Conservation (phyloP, 1,140 invertebrate genomes). For the Sitophilus oryzae region DNA sequence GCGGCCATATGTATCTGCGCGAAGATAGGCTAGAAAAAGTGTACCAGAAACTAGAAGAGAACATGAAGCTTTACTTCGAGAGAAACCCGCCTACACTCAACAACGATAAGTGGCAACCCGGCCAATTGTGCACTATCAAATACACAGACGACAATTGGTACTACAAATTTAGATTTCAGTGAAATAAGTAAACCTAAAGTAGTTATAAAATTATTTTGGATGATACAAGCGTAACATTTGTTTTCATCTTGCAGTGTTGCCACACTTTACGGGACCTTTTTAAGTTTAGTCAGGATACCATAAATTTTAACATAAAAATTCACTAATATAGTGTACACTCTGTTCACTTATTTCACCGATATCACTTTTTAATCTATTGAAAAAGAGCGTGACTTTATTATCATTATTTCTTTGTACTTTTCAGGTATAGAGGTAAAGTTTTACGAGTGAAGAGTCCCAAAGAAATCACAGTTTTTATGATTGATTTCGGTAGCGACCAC, state of each 20-base stretch:
- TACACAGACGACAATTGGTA: constrained; percentile 24
- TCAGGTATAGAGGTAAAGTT: constrained; percentile 27
- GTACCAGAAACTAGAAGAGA: constrained; percentile 25
- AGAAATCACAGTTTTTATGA: constrained; percentile 23
- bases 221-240: no score
- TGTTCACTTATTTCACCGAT: no score
- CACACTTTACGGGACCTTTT: neutral
- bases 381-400: neutral
- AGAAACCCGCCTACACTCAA: constrained; percentile 6
- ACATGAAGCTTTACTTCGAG: constrained; percentile 26
- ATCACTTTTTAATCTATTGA: neutral
- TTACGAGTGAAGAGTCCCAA: constrained; percentile 10
- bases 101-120: constrained; percentile 24
- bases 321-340: no score
- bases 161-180: no score
- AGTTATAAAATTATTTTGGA: no score
- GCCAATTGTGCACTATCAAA: constrained; percentile 29
- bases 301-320: no score
- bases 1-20: constrained; percentile 24
- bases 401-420: constrained; percentile 5
- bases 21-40: constrained; percentile 14
- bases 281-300: no score
- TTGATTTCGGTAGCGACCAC: constrained; percentile 30
- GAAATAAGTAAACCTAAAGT: no score
- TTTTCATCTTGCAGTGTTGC: no score